Evolutionary conservation across 2,888 invertebrate species (phyloP).

Genomic region (Ypsolopha sequella): DNA sequence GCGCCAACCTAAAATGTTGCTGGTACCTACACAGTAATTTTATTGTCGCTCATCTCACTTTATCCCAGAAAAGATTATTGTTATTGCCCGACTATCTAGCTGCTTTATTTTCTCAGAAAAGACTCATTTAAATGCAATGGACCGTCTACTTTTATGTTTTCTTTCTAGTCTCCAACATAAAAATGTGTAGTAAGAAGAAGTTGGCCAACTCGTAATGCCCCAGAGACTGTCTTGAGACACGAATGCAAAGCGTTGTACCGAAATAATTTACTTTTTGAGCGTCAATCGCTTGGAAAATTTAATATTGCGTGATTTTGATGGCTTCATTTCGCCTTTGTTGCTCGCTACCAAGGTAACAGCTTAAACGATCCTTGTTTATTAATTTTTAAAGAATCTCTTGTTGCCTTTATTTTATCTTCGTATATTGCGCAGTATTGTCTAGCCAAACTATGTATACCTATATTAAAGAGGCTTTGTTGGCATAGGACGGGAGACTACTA

Average conservation of each 20-base stretch:
- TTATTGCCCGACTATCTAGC: constrained; percentile 11
- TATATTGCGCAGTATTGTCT: too few relatives aligned
- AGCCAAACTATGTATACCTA: too few relatives aligned
- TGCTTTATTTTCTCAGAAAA: neutral
- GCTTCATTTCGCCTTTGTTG: constrained; percentile 17
- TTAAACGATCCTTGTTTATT: neutral
- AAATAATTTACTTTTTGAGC: constrained; percentile 30
- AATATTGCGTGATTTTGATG: constrained; percentile 27
- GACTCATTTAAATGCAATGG: neutral
- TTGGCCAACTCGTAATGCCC: neutral
- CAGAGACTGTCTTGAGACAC: neutral
- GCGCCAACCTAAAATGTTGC: neutral
- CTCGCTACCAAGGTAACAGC: neutral
- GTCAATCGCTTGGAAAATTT: constrained; percentile 25
- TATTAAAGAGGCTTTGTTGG: too few relatives aligned
- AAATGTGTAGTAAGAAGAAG: neutral
- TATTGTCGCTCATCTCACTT: constrained; percentile 16
- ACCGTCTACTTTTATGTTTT: neutral
- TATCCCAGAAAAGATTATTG: constrained; percentile 16
- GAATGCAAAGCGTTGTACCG: constrained; percentile 15
- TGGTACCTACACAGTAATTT: neutral
- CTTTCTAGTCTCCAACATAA: neutral
- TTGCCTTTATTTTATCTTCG: too few relatives aligned
- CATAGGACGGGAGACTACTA: too few relatives aligned
- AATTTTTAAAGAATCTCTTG: too few relatives aligned